Base-by-base conservation (phyloP, 1,140 invertebrate species). In the Drosophila melanica region DNA sequence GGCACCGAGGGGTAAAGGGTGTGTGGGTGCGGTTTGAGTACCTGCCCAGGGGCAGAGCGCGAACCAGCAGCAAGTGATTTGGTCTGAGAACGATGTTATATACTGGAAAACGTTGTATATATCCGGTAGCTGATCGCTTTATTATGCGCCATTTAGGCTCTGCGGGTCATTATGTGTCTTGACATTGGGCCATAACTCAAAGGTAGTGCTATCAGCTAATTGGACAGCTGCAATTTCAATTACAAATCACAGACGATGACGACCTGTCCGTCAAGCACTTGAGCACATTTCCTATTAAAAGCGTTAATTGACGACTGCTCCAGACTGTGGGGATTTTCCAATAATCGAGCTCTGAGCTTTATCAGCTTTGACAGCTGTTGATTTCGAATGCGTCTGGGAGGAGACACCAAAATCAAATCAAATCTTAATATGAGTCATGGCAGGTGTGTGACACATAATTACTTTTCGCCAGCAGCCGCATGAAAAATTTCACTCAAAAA, bases 401-500 rank as follows among this genome's bases (percentile, higher is more conserved):
- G n/a, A 18, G 3, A 18, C 18, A 11, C 45, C 7, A 20, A 48
- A 48, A 12, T n/a, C 5, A 14, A 48, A 12, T 1, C 14, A 35
- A 35, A 10, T 27, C 10, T 27, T 16, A 12, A 1, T 33, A 3
- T 67, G 64, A 59, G 45, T 53, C 55, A 67, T 23, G 6, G 33
- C 2, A 10, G 9, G 7, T 30, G 12, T 45, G 63, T 62, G 71
- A 74, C 65, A 62, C 71, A 68, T 67, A 57, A 71, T 62, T 60
- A 18, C 37, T 55, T 57, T 74, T 68, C 64, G 57, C 48, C 50
- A n/a, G 70, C 68, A 74, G 68, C 39, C 48, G 39, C 55, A 54
- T 8, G 42, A 27, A 66, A 65, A 74, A 69, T 74, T 74, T 74
- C 71, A 68, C 71, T 68, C n/a, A 37, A 33, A 59, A 53, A 45